Evolutionary conservation across 2,797 vertebrate species (phyloP).

Genomic region (Caiman crocodilus): DNA sequence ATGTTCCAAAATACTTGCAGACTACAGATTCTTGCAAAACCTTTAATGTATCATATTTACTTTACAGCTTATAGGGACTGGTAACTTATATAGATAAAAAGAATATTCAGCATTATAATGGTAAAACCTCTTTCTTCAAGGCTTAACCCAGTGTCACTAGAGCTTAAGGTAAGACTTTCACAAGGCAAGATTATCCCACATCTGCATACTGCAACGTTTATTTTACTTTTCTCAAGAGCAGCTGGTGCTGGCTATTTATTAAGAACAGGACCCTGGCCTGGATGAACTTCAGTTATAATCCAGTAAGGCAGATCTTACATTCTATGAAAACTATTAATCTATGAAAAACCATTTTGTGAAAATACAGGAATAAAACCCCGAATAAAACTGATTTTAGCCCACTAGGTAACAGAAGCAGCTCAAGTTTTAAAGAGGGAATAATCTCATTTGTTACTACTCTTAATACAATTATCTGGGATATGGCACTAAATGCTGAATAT

Average conservation of each 20-base stretch:
- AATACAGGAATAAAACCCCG: neutral
- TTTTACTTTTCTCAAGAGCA: neutral
- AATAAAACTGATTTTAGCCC: neutral
- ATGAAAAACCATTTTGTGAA: neutral
- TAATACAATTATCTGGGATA: no score
- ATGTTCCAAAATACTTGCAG: conserved; percentile 72
- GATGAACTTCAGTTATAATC: neutral
- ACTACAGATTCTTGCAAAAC: conserved; percentile 54
- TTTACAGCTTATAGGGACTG: conserved; percentile 24
- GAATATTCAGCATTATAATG: neutral
- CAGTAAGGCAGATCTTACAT: neutral
- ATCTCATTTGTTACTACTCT: neutral
- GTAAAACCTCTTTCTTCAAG: neutral
- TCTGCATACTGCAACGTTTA: neutral
- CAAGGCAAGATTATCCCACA: neutral
- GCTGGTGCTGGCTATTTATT: neutral
- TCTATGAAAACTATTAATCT: neutral
- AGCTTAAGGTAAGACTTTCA: conserved; percentile 12
- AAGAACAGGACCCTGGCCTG: neutral
- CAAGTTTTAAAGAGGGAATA: neutral
- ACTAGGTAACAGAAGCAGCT: neutral
- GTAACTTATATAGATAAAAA: neutral
- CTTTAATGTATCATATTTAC: conserved; percentile 60
- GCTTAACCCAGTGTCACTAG: neutral
- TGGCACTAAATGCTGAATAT: no score